phyloP scores from a whole-genome alignment of 2,797 vertebrate genomes.

The Jordanella pulchra region DNA sequence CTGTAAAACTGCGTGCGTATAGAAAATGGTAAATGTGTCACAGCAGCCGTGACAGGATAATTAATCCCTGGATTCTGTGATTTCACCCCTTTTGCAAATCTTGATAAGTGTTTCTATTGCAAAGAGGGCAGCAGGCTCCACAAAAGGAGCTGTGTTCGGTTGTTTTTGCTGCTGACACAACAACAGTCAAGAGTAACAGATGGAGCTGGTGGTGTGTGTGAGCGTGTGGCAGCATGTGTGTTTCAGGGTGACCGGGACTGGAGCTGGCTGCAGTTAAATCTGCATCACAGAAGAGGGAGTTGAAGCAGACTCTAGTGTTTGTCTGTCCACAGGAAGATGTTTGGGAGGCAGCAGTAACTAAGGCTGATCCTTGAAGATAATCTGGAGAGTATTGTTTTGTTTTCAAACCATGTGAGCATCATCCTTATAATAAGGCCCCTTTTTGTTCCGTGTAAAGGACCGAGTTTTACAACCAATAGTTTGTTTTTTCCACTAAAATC shows the following conservation, averaged over 20 bases:
- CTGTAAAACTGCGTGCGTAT: constrained; percentile 38
- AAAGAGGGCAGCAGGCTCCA: constrained; percentile 28
- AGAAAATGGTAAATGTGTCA: constrained; percentile 48
- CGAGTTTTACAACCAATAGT: background rate
- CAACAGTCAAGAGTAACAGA: constrained; percentile 68
- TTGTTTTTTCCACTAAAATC: background rate
- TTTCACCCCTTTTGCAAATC: constrained; percentile 55
- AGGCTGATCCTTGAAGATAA: background rate
- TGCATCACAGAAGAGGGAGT: constrained; percentile 32
- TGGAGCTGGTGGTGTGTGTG: constrained; percentile 49
- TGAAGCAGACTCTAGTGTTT: constrained; percentile 20
- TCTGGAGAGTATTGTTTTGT: background rate
- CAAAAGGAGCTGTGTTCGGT: constrained; percentile 61
- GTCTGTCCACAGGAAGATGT: constrained; percentile 22
- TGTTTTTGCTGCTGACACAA: constrained; percentile 72
- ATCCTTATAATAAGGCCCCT: background rate
- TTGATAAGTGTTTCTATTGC: constrained; percentile 62
- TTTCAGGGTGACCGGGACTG: constrained; percentile 49
- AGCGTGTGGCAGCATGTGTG: constrained; percentile 24
- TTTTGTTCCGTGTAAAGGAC: too few relatives aligned
- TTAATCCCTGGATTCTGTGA: constrained; percentile 56
- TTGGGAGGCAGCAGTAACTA: background rate
- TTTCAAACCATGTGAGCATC: background rate
- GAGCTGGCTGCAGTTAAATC: constrained; percentile 41
- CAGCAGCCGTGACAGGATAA: constrained; percentile 57